Evolutionary conservation across 2,113 vertebrate genomes (phyloP).

Genomic region (Peucedramus taeniatus): DNA sequence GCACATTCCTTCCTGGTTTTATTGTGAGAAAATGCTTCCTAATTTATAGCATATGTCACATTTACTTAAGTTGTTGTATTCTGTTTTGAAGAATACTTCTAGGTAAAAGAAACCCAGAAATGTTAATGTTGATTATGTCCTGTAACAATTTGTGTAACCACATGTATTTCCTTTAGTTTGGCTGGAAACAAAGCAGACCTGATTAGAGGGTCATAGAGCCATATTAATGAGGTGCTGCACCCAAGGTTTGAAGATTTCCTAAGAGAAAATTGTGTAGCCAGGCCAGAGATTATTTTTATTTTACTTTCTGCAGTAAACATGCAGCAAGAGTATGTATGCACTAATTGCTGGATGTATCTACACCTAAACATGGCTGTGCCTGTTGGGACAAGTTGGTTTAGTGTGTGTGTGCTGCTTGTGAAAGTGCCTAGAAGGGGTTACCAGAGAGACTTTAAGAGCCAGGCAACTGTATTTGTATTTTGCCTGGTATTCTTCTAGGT

Average conservation of each 20-base stretch:
- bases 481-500: background rate
- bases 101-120: background rate
- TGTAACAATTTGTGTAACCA: background rate
- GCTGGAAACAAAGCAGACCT: background rate
- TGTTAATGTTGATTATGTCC: background rate
- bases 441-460: background rate
- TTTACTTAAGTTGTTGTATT: background rate
- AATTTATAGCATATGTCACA: background rate
- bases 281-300: background rate
- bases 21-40: background rate
- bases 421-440: background rate
- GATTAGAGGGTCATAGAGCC: background rate
- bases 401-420: background rate
- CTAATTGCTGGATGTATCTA: background rate
- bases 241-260: background rate
- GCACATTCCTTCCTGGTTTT: background rate
- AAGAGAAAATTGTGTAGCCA: background rate
- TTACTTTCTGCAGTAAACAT: background rate
- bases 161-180: background rate
- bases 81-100: background rate
- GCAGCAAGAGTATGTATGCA: background rate
- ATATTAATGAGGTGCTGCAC: background rate
- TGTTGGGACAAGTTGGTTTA: background rate
- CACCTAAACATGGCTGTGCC: background rate
- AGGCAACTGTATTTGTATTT: background rate